Conservation (phyloP, 1,140 invertebrate genomes). For the Lamellibrachia luymesi region DNA sequence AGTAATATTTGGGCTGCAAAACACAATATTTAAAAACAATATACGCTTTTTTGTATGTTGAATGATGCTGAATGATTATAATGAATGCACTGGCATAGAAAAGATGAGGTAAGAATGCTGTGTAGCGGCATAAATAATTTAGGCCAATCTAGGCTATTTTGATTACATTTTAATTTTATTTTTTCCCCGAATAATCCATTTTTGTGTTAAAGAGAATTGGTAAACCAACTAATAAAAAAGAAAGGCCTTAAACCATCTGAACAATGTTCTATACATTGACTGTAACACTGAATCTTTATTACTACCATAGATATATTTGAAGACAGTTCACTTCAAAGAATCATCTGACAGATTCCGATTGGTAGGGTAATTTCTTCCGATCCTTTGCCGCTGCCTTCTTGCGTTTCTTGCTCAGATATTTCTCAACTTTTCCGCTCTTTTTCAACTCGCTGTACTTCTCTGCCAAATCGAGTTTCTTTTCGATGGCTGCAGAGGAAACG, state of each 20-base stretch:
- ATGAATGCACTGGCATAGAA: too few species aligned
- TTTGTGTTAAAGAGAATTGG: too few species aligned
- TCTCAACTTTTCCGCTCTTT: slow-evolving; percentile 69
- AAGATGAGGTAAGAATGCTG: too few species aligned
- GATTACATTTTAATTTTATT: background rate
- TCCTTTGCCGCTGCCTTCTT: slow-evolving; percentile 64
- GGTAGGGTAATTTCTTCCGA: slow-evolving; percentile 37
- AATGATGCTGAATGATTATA: too few species aligned
- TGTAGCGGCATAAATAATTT: too few species aligned
- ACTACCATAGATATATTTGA: background rate
- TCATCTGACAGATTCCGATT: slow-evolving; percentile 1
- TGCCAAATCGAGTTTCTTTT: slow-evolving; percentile 67
- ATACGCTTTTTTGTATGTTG: too few species aligned
- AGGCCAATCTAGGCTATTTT: too few species aligned
- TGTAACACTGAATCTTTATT: background rate
- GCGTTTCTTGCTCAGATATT: slow-evolving; percentile 71
- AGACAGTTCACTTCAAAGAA: background rate
- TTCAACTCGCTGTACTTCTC: slow-evolving; percentile 74
- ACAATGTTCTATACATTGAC: background rate
- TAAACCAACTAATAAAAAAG: background rate
- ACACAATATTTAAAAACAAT: too few species aligned
- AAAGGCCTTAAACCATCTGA: background rate
- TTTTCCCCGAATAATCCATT: background rate
- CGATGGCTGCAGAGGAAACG: slow-evolving; percentile 64
- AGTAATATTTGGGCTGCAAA: too few species aligned